These are phyloP conservation scores for Eunapius fragilis DNA, from an alignment of 37 sponge, comb jelly and placozoan species.

Conservation along the genomic window DNA sequence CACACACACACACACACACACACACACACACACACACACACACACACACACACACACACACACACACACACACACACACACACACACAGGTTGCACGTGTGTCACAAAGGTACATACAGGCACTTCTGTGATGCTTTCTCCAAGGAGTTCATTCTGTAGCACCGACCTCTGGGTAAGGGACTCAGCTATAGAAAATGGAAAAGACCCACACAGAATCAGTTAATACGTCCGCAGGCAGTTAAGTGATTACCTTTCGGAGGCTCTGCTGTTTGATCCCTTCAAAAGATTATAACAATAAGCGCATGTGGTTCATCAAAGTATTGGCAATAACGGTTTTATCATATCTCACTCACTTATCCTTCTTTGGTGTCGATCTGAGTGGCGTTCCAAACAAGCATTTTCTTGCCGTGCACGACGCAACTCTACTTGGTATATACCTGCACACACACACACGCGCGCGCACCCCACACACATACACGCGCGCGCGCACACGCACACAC, in stretches of 20 bases:
- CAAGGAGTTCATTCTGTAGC: slow-evolving; percentile 73
- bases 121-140: slow-evolving; percentile 55
- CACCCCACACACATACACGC: not conserved
- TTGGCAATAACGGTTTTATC: not conserved
- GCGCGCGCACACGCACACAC: not conserved
- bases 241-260: slow-evolving; percentile 11
- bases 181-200: slow-evolving; percentile 30
- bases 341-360: slow-evolving; percentile 21
- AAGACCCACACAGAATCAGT: not conserved
- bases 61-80: slow-evolving; percentile 17
- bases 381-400: slow-evolving; percentile 55
- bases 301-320: not conserved
- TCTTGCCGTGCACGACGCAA: slow-evolving; percentile 36
- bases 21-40: no score
- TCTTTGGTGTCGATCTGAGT: not conserved
- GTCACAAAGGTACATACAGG: slow-evolving; percentile 27
- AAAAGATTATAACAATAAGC: not conserved
- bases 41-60: no score
- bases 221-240: not conserved
- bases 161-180: slow-evolving; percentile 60
- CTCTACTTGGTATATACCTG: slow-evolving; percentile 77
- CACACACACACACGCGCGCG: not conserved
- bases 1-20: no score
- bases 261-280: slow-evolving; percentile 3
- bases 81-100: not conserved